A percentile compares a stretch with the other conserved stretches of the same genome.
Evolutionary conservation across 2,113 vertebrate genomes (phyloP).

Genomic region (Meles meles): DNA sequence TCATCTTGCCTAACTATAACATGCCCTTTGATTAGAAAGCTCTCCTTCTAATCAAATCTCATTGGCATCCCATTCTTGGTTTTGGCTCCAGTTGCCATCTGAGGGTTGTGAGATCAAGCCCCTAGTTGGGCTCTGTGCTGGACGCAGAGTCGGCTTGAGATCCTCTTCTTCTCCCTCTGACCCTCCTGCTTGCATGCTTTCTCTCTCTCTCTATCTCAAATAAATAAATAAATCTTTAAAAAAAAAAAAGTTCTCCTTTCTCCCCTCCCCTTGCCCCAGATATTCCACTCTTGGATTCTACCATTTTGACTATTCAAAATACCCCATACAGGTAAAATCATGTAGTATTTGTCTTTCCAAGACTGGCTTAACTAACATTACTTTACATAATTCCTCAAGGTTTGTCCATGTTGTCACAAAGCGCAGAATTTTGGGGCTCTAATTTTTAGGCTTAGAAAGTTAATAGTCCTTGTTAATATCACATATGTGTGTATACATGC

Average conservation of each 20-base stretch:
- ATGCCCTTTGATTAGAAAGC: background rate
- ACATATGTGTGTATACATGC: background rate
- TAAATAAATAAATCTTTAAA: background rate
- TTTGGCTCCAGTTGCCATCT: background rate
- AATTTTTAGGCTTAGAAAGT: background rate
- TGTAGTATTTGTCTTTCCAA: background rate
- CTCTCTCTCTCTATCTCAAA: background rate
- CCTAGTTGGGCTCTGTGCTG: background rate
- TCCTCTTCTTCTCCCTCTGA: background rate
- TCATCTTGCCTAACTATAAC: background rate
- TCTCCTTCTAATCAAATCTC: background rate
- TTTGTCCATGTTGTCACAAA: background rate
- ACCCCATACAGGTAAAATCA: background rate
- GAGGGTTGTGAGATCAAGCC: background rate
- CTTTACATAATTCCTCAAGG: background rate
- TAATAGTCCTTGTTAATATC: background rate
- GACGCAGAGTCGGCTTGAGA: background rate
- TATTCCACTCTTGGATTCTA: background rate
- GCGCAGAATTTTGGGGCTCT: background rate
- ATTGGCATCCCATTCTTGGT: background rate
- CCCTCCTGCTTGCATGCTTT: background rate
- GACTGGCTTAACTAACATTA: background rate
- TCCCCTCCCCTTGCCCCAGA: rapidly evolving
- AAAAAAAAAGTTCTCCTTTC: background rate
- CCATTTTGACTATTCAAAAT: background rate